These are phyloP conservation scores for Ciona savignyi DNA, from an alignment of 23 tunicate genomes.

Conservation along the genomic window DNA sequence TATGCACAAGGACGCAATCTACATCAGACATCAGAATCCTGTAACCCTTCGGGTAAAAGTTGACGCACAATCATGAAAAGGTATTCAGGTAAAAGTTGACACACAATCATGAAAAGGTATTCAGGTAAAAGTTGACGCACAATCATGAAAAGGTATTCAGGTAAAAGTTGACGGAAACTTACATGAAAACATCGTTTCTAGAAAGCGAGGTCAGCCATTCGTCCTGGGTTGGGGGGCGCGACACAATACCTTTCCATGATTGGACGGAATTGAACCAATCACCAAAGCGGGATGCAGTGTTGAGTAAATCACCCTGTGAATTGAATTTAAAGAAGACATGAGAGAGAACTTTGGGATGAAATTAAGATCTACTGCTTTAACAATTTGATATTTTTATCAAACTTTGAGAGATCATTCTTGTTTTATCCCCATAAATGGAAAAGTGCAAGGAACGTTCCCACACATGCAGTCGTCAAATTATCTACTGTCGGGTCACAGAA, in stretches of 20 bases:
- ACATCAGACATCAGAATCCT: too few relatives aligned
- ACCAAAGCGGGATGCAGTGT: slow-evolving; percentile 42
- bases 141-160: neutral
- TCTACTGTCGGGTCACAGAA: too few relatives aligned
- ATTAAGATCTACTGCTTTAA: neutral
- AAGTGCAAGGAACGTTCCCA: too few relatives aligned
- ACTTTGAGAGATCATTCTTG: neutral
- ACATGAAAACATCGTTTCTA: neutral
- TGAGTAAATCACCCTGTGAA: slow-evolving; percentile 62
- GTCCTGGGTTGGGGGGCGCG: slow-evolving; percentile 29
- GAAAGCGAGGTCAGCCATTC: slow-evolving; percentile 41
- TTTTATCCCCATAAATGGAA: neutral
- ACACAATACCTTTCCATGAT: slow-evolving; percentile 59
- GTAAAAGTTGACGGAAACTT: neutral
- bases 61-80: too few relatives aligned
- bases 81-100: too few relatives aligned
- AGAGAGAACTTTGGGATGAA: neutral
- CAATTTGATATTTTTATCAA: neutral
- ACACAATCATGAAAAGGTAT: too few relatives aligned
- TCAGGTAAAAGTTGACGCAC: too few relatives aligned
- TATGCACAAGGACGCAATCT: too few relatives aligned
- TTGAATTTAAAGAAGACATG: slow-evolving; percentile 6
- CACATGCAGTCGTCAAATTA: too few relatives aligned
- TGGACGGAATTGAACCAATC: slow-evolving; percentile 68
- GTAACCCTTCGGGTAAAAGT: neutral